Evolutionary conservation across 2,113 vertebrate species (phyloP).

Genomic region (Brachionichthys hirsutus): DNA sequence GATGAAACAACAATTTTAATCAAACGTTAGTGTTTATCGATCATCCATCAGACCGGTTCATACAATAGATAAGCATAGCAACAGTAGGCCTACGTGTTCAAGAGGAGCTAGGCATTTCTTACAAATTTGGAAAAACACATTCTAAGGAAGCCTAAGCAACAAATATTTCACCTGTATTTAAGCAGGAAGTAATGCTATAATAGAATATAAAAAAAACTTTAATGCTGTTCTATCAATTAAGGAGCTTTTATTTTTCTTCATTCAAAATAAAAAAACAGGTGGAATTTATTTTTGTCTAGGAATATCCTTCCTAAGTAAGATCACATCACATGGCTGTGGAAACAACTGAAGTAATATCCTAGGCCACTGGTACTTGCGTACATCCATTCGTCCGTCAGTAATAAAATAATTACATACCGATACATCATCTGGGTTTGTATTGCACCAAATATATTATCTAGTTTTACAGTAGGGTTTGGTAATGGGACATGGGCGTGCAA

Average conservation of each 20-base stretch:
- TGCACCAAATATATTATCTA: slow-evolving; percentile 68
- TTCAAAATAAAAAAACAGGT: slow-evolving; percentile 26
- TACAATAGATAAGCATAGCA: slow-evolving; percentile 23
- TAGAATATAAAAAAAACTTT: slow-evolving; percentile 25
- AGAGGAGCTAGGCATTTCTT: slow-evolving; percentile 54
- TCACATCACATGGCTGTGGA: slow-evolving; percentile 50
- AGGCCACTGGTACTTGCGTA: slow-evolving; percentile 55
- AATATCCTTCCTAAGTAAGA: slow-evolving; percentile 15
- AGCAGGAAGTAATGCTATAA: slow-evolving; percentile 47
- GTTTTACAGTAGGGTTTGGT: slow-evolving; percentile 62
- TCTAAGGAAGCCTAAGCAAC: slow-evolving; percentile 13
- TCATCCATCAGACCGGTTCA: slow-evolving; percentile 19
- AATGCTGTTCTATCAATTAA: slow-evolving; percentile 37
- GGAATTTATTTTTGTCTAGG: slow-evolving; percentile 13
- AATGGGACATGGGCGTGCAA: slow-evolving; percentile 64
- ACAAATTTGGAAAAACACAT: not conserved
- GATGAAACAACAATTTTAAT: slow-evolving; percentile 20
- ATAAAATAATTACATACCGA: slow-evolving; percentile 66
- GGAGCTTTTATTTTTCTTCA: slow-evolving; percentile 23
- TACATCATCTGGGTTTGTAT: slow-evolving; percentile 72
- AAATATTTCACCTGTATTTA: slow-evolving; percentile 38
- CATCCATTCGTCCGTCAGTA: slow-evolving; percentile 72
- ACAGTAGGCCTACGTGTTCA: slow-evolving; percentile 31
- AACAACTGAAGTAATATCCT: slow-evolving; percentile 46
- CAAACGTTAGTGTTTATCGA: slow-evolving; percentile 52